Evolutionary conservation across 1,140 invertebrate species (phyloP), one percentile per base, ranked within the genome.

Genomic region (Hetaerina americana): DNA sequence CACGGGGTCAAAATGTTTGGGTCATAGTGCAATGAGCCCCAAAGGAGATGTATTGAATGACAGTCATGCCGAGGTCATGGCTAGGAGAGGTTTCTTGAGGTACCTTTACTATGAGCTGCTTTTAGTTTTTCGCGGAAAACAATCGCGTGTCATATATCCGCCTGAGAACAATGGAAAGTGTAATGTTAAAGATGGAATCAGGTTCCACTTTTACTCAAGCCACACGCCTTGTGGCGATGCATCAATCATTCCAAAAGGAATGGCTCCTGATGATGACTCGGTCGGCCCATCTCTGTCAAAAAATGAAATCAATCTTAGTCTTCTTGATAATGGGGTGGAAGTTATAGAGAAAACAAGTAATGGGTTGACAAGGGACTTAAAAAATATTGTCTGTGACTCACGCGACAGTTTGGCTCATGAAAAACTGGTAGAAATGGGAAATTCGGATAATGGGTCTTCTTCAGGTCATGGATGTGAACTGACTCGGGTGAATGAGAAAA

Each of bases 221-320:
- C 91, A 94, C 77, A 87, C 90, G 49, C 95, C 95, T 66, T 98
- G 95, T 84, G 96, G 96, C 0, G 96, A 98, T 87, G 95, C 94
- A 25, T 90, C 92, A n/a, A 96, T 97, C 76, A 88, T 94, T 80
- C 83, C 85, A 10, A 89, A 87, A 80, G 73, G 26, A 25, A 27
- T 26, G n/a, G 18, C 22, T 1, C 22, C 10, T 3, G 40, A 57
- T 57, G 40, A 57, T 57, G 40, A 57, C 22, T 57, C 3, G 2
- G 40, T 57, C 2, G 40, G 40, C 22, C 22, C 40, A 1, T n/a
- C n/a, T n/a, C n/a, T n/a, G n/a, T n/a, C n/a, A n/a, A n/a, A n/a
- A n/a, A n/a, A n/a, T n/a, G n/a, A n/a, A n/a, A n/a, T n/a, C n/a
- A n/a, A n/a, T n/a, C n/a, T n/a, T n/a, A n/a, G n/a, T n/a, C n/a